These are phyloP conservation scores for Junco hyemalis DNA, from an alignment of 2,113 vertebrate genomes.

Conservation along the genomic window DNA sequence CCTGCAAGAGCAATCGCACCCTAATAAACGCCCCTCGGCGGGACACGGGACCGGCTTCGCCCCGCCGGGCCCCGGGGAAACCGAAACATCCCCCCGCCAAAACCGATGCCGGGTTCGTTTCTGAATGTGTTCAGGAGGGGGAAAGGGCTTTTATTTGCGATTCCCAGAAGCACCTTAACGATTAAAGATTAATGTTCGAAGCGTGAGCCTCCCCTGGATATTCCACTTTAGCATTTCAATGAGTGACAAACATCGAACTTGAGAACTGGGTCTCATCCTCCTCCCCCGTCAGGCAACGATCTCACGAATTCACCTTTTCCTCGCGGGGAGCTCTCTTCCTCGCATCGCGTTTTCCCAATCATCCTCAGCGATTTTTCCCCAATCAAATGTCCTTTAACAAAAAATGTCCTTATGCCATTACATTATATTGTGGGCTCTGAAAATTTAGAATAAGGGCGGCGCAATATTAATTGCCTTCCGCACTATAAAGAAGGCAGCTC, in stretches of 20 bases:
- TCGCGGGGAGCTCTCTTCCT: background rate
- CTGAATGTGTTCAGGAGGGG: conserved; percentile 16
- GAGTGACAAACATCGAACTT: conserved; percentile 9
- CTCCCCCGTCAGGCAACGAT: background rate
- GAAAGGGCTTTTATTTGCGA: conserved; percentile 74
- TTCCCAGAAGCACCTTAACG: conserved; percentile 65
- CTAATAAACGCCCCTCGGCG: background rate
- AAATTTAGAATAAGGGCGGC: conserved; percentile 86
- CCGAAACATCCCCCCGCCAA: background rate
- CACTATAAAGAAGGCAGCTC: conserved; percentile 75
- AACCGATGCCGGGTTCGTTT: background rate
- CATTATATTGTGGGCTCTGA: conserved; percentile 81
- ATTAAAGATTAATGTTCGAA: conserved; percentile 80
- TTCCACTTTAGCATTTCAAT: conserved; percentile 37
- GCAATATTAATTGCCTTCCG: conserved; percentile 86
- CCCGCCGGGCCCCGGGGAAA: background rate
- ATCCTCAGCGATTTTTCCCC: conserved; percentile 59
- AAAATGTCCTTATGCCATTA: conserved; percentile 82
- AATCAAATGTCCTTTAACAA: conserved; percentile 84
- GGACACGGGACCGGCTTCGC: background rate
- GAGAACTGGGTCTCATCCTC: background rate
- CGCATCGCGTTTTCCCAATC: background rate
- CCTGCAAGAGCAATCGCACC: background rate
- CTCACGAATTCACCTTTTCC: background rate
- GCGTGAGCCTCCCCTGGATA: conserved; percentile 39